Evolutionary conservation across 23 tunicate species (phyloP), one percentile per base, ranked within the genome.

Genomic region (Halocynthia roretzi): DNA sequence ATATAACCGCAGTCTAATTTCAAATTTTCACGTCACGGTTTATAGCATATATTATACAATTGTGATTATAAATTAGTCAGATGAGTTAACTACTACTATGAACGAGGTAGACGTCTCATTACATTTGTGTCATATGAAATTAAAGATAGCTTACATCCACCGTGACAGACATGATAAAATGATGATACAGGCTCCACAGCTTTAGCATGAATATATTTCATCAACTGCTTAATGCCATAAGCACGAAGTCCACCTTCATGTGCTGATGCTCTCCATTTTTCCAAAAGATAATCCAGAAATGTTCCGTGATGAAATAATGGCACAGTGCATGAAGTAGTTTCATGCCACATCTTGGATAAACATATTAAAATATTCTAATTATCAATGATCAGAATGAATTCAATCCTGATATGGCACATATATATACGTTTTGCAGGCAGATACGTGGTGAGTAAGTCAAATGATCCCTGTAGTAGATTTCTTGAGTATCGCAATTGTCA

Each of bases 301-400:
- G 78, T 54, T 54, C 78, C 78, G 6, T 74, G 56, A 20, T 54
- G 78, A 74, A 74, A 74, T 54, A 74, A 74, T 53, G 78, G 78
- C 9, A 74, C 78, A 50, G 49, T 56, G 64, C 78, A 74, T 14
- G 64, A 62, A 22, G 56, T 18, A n/a, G 20, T 48, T 20, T 65
- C 31, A 19, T 52, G 10, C 78, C 78, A 74, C 21, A 50, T 54
- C 78, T 74, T 9, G 10, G 48, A 22, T 5, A 71, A 31, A 31
- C 44, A 31, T 31, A 31, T 31, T 31, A 31, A 4, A 31, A 1
- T 58, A 58, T 58, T 58, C 15, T 58, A 58, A 14, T 14, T 58
- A 58, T 58, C 2, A 58, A 58, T 58, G 2, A 58, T 58, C 15
- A 58, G 17, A 58, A 58, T 58, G 17, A 14, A 14, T 14, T 14